A percentile compares a stretch with the other conserved stretches of the same genome.
These are phyloP conservation scores for Brachyhypopomus occidentalis DNA, from an alignment of 2,113 vertebrate species.

Conservation along the genomic window DNA sequence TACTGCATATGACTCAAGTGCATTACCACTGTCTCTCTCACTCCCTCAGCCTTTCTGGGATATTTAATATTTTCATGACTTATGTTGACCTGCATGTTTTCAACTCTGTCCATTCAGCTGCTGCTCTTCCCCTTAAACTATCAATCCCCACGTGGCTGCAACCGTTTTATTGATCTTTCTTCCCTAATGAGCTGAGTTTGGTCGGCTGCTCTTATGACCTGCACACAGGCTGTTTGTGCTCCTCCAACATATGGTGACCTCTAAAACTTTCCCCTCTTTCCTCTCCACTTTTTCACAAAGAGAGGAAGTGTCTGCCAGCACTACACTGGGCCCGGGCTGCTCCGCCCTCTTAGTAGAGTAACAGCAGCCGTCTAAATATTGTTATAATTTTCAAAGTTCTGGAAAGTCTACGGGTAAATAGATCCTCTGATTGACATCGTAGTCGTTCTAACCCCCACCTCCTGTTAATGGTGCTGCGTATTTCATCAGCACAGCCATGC, in stretches of 20 bases:
- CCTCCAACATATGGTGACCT: slow-evolving; percentile 67
- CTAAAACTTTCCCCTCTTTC: slow-evolving; percentile 43
- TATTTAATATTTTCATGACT: neutral
- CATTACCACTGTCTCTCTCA: slow-evolving; percentile 18
- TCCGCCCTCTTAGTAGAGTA: too few relatives aligned
- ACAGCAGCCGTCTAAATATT: too few relatives aligned
- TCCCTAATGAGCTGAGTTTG: slow-evolving; percentile 48
- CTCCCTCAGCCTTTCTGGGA: neutral
- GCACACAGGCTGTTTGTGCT: slow-evolving; percentile 63
- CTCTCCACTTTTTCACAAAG: neutral
- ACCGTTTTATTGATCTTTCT: slow-evolving; percentile 31
- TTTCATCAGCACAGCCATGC: too few relatives aligned
- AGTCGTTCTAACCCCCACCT: too few relatives aligned
- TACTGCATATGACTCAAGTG: neutral
- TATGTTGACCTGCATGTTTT: neutral
- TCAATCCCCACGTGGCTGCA: neutral
- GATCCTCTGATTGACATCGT: too few relatives aligned
- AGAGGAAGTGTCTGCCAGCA: neutral
- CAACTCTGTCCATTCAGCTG: neutral
- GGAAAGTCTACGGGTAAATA: too few relatives aligned
- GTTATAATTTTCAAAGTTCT: too few relatives aligned
- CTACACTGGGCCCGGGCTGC: neutral
- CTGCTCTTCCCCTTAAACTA: slow-evolving; percentile 2
- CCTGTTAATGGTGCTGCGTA: too few relatives aligned
- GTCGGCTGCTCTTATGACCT: slow-evolving; percentile 62